These are phyloP conservation scores for Leucophenga varia DNA, from an alignment of 1,140 invertebrate species.

Conservation along the genomic window DNA sequence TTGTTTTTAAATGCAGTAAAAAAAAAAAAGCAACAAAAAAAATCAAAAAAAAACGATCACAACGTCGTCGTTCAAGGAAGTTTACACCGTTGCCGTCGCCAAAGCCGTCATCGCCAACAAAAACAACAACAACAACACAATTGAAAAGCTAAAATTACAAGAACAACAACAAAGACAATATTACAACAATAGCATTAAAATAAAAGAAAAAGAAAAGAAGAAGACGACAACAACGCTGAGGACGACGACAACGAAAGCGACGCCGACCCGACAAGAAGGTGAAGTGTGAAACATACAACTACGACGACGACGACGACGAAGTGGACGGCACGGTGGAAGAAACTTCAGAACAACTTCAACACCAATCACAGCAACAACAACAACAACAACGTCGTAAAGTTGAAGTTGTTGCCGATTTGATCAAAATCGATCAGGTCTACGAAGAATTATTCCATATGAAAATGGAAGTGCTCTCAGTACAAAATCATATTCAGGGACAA, in stretches of 20 bases:
- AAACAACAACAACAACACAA: neutral
- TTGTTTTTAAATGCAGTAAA: too few relatives aligned
- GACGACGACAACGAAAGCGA: neutral
- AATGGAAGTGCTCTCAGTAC: slow-evolving; percentile 57
- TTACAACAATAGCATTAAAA: neutral
- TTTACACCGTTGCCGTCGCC: neutral
- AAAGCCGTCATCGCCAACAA: neutral
- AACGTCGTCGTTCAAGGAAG: slow-evolving; percentile 1
- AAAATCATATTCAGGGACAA: slow-evolving; percentile 57
- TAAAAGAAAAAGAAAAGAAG: neutral
- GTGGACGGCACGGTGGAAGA: slow-evolving; percentile 7
- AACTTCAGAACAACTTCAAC: neutral
- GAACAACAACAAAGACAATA: neutral
- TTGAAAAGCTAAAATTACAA: neutral
- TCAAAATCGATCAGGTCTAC: slow-evolving; percentile 26
- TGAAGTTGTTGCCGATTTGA: slow-evolving; percentile 5
- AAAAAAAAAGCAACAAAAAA: neutral
- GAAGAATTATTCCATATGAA: slow-evolving; percentile 37
- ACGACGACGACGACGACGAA: slow-evolving; percentile 4
- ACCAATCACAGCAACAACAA: neutral
- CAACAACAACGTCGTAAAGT: neutral
- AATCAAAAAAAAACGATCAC: neutral
- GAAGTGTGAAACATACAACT: neutral
- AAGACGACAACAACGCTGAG: neutral
- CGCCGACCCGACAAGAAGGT: neutral